Evolutionary conservation across 2,797 vertebrate species (phyloP).

Genomic region (Poecilia velifera): DNA sequence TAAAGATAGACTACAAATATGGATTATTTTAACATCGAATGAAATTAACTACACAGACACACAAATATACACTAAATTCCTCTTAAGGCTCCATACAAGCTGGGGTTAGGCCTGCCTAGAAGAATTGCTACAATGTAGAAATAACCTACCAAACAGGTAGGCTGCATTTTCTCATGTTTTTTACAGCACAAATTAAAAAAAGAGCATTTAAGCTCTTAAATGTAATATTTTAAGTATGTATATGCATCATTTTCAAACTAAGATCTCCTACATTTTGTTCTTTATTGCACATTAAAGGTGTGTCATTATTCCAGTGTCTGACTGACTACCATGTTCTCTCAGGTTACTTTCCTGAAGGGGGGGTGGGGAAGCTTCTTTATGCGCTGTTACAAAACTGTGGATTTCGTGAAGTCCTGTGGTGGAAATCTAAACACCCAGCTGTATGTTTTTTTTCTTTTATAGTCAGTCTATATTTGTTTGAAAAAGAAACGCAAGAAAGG

Average conservation of each 20-base stretch:
- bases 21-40: neutral
- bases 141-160: neutral
- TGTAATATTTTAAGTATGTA: neutral
- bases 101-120: neutral
- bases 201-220: neutral
- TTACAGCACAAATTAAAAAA: neutral
- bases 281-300: neutral
- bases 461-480: neutral
- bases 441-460: neutral
- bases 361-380: accelerated
- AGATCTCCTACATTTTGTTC: neutral
- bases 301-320: neutral
- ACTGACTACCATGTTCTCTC: neutral
- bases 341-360: neutral
- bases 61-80: neutral
- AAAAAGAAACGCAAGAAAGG: neutral
- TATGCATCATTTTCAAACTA: neutral
- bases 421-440: neutral
- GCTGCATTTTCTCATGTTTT: neutral
- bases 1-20: neutral
- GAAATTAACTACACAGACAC: neutral
- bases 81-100: neutral
- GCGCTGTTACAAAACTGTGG: neutral
- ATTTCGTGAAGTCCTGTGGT: neutral
- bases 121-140: neutral